Percentiles rank a stretch among this genome's conserved stretches.
phyloP scores from a whole-genome alignment of 2,797 vertebrate genomes.

The Pipistrellus pygmaeus region DNA sequence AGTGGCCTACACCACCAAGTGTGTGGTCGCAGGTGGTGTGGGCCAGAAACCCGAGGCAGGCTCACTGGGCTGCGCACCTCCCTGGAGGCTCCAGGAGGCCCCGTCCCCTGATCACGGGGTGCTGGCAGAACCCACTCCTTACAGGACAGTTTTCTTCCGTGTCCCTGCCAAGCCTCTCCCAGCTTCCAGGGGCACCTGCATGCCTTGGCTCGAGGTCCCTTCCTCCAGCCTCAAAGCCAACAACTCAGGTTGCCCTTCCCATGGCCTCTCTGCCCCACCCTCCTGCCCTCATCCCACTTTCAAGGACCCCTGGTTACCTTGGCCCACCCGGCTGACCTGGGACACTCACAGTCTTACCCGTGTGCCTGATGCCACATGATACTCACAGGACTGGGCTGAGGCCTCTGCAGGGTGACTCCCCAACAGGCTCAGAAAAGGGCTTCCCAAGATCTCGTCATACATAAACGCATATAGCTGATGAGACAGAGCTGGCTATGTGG shows the following conservation, averaged over 20 bases:
- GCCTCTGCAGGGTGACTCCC: neutral
- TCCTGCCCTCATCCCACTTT: no score
- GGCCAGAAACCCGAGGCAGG: neutral
- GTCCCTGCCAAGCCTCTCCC: neutral
- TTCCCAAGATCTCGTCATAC: neutral
- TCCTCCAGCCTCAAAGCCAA: neutral
- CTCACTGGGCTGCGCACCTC: accelerated
- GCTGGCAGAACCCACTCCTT: neutral
- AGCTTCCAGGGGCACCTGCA: neutral
- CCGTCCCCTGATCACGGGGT: neutral
- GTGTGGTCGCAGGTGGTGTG: neutral
- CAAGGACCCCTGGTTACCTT: no score
- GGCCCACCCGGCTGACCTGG: accelerated
- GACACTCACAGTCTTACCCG: neutral
- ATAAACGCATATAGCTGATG: neutral
- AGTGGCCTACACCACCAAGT: neutral
- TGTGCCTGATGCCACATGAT: neutral
- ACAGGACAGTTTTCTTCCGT: neutral
- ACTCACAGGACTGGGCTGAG: neutral
- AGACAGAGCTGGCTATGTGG: neutral
- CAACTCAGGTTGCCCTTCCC: neutral
- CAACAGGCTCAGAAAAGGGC: neutral
- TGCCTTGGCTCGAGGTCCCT: neutral
- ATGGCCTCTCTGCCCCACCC: neutral
- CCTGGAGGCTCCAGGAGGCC: neutral